These are phyloP conservation scores for Chrosomus eos DNA, from an alignment of 2,797 vertebrate species.

Conservation along the genomic window DNA sequence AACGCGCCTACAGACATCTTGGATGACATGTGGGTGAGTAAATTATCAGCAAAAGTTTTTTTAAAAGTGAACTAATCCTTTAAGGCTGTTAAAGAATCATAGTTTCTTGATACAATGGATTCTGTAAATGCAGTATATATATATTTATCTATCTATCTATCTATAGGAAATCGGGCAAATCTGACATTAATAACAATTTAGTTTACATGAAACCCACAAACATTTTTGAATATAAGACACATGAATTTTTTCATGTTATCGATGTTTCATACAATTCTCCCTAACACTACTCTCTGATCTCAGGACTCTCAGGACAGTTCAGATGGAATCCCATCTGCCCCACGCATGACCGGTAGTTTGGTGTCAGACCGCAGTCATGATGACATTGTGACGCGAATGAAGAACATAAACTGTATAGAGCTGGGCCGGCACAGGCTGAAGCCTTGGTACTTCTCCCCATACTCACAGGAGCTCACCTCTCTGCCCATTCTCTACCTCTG, in stretches of 20 bases:
- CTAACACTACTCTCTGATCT: slow-evolving; percentile 20
- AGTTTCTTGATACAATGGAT: background rate
- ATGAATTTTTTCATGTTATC: background rate
- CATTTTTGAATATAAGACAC: background rate
- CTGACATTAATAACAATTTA: background rate
- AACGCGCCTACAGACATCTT: too few relatives aligned
- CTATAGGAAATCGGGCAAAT: background rate
- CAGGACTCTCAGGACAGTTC: slow-evolving; percentile 96
- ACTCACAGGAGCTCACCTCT: slow-evolving; percentile 93
- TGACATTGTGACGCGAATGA: slow-evolving; percentile 96
- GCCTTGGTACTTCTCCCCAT: slow-evolving; percentile 97
- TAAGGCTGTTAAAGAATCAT: background rate
- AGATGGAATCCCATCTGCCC: slow-evolving; percentile 89
- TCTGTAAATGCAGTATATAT: background rate
- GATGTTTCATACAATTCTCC: background rate
- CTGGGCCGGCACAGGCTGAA: slow-evolving; percentile 93
- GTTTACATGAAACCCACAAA: background rate
- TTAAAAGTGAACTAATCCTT: too few relatives aligned
- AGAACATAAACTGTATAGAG: slow-evolving; percentile 97
- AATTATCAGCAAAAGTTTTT: too few relatives aligned
- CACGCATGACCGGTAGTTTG: slow-evolving; percentile 94
- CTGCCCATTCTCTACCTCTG: slow-evolving; percentile 96
- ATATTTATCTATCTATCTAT: background rate
- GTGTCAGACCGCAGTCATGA: slow-evolving; percentile 96
- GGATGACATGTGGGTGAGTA: too few relatives aligned